Evolutionary conservation across 92 coral and sea anemone genomes (phyloP).

Genomic region (Umimayanthus chanpuru): DNA sequence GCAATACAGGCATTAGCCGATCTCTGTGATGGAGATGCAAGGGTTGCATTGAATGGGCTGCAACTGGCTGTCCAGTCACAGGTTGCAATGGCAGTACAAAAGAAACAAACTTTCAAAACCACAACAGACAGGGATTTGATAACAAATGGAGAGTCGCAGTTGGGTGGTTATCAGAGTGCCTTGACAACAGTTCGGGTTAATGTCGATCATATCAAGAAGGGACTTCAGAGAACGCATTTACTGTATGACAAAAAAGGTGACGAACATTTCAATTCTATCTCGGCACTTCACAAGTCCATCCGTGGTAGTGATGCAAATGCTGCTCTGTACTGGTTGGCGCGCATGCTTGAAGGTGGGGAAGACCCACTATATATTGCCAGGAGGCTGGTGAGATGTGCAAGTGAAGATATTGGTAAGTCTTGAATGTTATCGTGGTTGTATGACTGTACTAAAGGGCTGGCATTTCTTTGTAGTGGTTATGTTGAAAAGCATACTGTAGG

Average conservation of each 20-base stretch:
- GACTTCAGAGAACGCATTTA: constrained; percentile 88
- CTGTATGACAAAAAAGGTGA: constrained; percentile 92
- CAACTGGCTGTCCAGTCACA: constrained; percentile 96
- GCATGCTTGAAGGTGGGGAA: constrained; percentile 98
- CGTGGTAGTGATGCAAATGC: constrained; percentile 97
- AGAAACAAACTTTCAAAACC: neutral
- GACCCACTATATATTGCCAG: constrained; percentile 93
- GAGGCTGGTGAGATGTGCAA: constrained; percentile 90
- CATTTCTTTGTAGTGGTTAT: no score
- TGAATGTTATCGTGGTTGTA: no score
- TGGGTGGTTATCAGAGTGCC: neutral
- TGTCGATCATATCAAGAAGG: constrained; percentile 84
- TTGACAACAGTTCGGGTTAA: constrained; percentile 42
- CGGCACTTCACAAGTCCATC: constrained; percentile 96
- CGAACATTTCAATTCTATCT: constrained; percentile 92
- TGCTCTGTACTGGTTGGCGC: constrained; percentile 92
- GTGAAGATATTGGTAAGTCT: constrained; percentile 95
- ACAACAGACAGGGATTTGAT: neutral
- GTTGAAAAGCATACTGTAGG: no score
- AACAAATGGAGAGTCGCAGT: neutral
- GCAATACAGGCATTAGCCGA: constrained; percentile 78
- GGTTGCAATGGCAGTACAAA: constrained; percentile 56
- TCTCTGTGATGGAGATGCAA: constrained; percentile 98
- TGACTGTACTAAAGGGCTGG: no score
- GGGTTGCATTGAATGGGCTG: constrained; percentile 94